Evolutionary conservation across 1,140 invertebrate genomes (phyloP).

Genomic region (Panagrolaimus sp.): DNA sequence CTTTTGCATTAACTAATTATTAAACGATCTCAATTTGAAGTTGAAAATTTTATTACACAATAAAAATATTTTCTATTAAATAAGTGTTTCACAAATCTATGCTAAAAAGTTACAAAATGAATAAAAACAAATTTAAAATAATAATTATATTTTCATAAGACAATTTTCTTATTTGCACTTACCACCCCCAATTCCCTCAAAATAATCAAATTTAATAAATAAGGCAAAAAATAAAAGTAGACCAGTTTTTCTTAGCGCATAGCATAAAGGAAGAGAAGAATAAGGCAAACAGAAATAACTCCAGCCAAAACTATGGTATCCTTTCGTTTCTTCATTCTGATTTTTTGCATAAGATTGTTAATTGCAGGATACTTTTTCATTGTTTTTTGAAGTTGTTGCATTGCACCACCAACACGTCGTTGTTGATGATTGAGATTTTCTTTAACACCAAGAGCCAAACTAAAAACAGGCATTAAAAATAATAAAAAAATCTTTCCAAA

Average conservation of each 20-base stretch:
- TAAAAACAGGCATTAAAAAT: conserved; percentile 44
- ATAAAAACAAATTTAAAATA: too few relatives aligned
- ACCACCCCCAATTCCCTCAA: too few relatives aligned
- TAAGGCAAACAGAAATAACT: conserved; percentile 62
- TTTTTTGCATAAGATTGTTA: conserved; percentile 62
- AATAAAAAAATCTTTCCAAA: background rate
- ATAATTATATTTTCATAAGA: too few relatives aligned
- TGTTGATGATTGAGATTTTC: conserved; percentile 61
- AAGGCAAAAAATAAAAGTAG: conserved; percentile 10
- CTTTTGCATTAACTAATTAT: too few relatives aligned
- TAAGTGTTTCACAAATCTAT: too few relatives aligned
- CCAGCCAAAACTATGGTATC: conserved; percentile 61
- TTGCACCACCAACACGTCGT: conserved; percentile 17
- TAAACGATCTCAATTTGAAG: too few relatives aligned
- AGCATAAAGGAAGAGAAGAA: conserved; percentile 61
- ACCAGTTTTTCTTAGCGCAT: background rate
- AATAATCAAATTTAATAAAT: conserved; percentile 6
- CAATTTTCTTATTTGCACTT: too few relatives aligned
- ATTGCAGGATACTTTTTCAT: conserved; percentile 61
- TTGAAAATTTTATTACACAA: too few relatives aligned
- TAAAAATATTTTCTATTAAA: too few relatives aligned
- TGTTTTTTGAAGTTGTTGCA: conserved; percentile 28
- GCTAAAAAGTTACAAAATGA: too few relatives aligned
- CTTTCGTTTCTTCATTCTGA: conserved; percentile 62
- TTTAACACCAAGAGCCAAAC: conserved; percentile 63